These are phyloP conservation scores for Euphydryas editha DNA, from an alignment of 2,888 invertebrate species.

Conservation along the genomic window DNA sequence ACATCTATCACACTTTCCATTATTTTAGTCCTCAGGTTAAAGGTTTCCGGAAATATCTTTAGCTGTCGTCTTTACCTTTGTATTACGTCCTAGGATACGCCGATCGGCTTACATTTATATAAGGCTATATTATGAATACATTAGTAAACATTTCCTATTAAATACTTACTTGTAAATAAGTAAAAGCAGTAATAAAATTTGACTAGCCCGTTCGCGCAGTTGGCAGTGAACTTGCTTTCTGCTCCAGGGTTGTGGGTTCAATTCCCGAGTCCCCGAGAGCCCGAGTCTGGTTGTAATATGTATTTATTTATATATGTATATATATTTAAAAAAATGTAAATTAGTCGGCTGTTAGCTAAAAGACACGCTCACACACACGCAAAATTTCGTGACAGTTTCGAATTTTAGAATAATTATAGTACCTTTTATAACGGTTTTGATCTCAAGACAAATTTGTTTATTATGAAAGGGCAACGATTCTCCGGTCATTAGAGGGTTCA, in stretches of 20 bases:
- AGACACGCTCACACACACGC: no score
- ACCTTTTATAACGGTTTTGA: constrained; percentile 14
- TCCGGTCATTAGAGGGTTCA: constrained; percentile 64
- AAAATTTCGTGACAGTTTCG: no score
- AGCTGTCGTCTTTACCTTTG: constrained; percentile 31
- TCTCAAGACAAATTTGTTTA: constrained; percentile 20
- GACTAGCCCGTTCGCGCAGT: no score
- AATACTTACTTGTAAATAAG: constrained; percentile 2
- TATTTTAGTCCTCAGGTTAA: constrained; percentile 43
- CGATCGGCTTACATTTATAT: constrained; percentile 31
- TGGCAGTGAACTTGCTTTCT: no score
- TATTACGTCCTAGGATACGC: constrained; percentile 34
- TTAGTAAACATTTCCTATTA: constrained; percentile 15
- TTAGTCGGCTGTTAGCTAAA: no score
- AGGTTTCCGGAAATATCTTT: constrained; percentile 40
- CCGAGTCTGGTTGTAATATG: no score
- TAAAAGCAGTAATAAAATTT: background rate
- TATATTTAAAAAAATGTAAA: no score
- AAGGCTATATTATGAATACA: constrained; percentile 28
- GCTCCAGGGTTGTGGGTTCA: no score
- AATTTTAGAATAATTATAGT: background rate
- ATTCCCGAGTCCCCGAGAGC: no score
- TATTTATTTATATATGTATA: no score
- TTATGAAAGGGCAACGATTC: constrained; percentile 57
- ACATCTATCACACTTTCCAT: constrained; percentile 46